phyloP scores from a whole-genome alignment of 2,888 invertebrate genomes.

The Tetranychus truncatus region DNA sequence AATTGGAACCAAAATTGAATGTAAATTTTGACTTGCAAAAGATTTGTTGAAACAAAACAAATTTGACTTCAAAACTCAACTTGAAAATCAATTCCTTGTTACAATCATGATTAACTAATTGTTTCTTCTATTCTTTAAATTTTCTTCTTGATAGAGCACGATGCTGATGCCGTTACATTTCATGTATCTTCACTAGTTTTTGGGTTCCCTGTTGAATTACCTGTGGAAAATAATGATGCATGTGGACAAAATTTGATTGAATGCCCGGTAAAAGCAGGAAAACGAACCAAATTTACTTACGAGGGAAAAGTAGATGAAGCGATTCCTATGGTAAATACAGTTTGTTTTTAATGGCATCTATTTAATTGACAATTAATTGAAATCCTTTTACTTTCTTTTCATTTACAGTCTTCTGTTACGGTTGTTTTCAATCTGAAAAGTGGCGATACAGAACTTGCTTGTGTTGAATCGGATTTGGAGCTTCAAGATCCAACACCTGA shows the following conservation, averaged over 20 bases:
- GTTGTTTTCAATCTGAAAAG: constrained; percentile 3
- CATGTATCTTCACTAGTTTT: constrained; percentile 8
- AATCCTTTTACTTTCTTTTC: not conserved
- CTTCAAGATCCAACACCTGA: not conserved
- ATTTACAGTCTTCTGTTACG: not conserved
- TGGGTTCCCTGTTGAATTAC: constrained; percentile 4
- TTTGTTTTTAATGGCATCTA: not conserved
- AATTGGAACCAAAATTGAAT: too few relatives aligned
- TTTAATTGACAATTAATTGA: not conserved
- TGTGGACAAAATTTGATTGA: constrained; percentile 4
- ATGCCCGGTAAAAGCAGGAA: constrained; percentile 9
- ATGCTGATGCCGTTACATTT: not conserved
- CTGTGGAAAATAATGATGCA: constrained; percentile 6
- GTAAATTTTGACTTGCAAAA: too few relatives aligned
- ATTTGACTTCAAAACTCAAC: too few relatives aligned
- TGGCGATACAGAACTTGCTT: not conserved
- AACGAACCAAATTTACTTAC: constrained; percentile 3
- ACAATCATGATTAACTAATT: not conserved
- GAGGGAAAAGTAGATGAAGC: not conserved
- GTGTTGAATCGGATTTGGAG: constrained; percentile 3
- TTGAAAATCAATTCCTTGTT: not conserved
- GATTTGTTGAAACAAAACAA: too few relatives aligned
- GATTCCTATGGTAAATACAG: not conserved
- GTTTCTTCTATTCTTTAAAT: not conserved
- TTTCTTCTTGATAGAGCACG: not conserved